phyloP scores from a whole-genome alignment of 2,888 invertebrate genomes.

The Orchestes rusci region DNA sequence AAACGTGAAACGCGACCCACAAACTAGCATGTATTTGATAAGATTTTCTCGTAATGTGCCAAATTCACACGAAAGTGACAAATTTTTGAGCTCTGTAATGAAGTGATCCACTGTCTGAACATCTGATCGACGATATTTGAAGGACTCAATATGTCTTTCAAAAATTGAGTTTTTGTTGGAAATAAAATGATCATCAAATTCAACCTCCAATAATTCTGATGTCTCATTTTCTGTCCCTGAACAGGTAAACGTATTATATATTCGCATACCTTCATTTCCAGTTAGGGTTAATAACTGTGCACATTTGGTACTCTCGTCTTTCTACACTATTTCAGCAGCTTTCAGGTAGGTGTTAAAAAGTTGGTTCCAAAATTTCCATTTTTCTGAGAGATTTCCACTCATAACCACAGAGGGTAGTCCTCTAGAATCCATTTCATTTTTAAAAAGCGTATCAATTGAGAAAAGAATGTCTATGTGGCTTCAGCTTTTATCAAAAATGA shows the following conservation, averaged over 20 bases:
- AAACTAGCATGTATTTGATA: background rate
- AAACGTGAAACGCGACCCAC: background rate
- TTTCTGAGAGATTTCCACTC: background rate
- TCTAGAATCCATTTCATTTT: background rate
- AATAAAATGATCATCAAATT: background rate
- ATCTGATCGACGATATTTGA: background rate
- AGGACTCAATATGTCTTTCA: background rate
- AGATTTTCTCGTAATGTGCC: background rate
- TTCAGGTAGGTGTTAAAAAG: background rate
- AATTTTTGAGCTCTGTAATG: conserved; percentile 1
- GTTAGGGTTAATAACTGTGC: background rate
- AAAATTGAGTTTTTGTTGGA: background rate
- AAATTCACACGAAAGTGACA: no score
- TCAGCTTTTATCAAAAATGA: no score
- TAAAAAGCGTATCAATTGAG: no score
- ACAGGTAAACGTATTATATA: background rate
- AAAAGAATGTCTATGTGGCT: no score
- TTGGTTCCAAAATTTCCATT: conserved; percentile 1
- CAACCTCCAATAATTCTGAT: background rate
- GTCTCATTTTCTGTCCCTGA: background rate
- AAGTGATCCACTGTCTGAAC: background rate
- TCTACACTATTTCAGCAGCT: background rate
- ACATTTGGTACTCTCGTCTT: background rate
- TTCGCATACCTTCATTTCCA: background rate
- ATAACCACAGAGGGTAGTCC: background rate